Evolutionary conservation across 2,113 vertebrate genomes (phyloP), one percentile per base, ranked within the genome.

Genomic region (Oxyruncus cristatus): DNA sequence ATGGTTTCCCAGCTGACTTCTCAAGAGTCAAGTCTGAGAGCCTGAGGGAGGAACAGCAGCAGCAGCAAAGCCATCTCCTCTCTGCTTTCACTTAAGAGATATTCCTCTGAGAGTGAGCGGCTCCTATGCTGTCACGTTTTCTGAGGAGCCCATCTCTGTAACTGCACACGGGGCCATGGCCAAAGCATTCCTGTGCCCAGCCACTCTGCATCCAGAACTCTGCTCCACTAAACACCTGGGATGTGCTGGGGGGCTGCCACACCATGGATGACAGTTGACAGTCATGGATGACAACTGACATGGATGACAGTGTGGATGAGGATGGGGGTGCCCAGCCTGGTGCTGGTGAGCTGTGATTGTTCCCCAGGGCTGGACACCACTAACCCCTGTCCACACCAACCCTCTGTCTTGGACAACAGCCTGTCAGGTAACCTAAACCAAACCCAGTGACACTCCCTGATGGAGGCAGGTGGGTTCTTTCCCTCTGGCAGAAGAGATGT

Each of bases 21-120:
- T 95, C 88, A 27, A 77, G 79, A 92, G 85, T 62, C 91, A 78
- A 75, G 86, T 32, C 86, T 70, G 95, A 88, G 88, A 93, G 88
- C 92, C 96, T 89, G 70, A 93, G 88, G 95, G 92, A 97, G 79
- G 41, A 85, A 79, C 75, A 78, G 93, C 95, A 87, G 93, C 87
- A 70, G 91, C 90, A 89, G 94, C 84, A 95, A 84, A 91, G 93
- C 89, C 95, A 89, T 82, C 93, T 89, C 76, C 87, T 66, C 92
- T 82, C 78, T 89, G 95, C 84, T 76, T 89, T 72, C 83, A 67
- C 95, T 95, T 81, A 77, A 74, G 72, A 92, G 89, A 33, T 46
- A 89, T 35, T 95, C 92, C 92, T 68, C 26, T 9, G 96, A 91
- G 93, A 94, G 58, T 1, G 1, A 33, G 8, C 2, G 2, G 32